These are phyloP conservation scores for Nemopilema nomurai DNA, from an alignment of 30 jellyfish, hydroid and myxozoan species.

Conservation along the genomic window DNA sequence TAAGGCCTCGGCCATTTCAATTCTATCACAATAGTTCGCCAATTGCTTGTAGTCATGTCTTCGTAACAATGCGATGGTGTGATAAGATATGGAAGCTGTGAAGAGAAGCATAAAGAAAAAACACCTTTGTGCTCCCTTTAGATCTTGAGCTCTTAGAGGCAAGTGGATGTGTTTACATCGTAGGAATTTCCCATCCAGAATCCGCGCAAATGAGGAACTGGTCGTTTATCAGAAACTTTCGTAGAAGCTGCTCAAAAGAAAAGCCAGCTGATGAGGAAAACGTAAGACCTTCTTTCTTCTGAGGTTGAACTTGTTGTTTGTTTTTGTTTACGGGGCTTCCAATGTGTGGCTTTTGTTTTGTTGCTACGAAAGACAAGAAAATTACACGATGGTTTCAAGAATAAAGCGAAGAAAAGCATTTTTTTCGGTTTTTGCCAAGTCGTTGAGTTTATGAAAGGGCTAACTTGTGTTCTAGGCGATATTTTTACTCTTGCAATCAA, in stretches of 20 bases:
- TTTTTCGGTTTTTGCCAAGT: too few species aligned
- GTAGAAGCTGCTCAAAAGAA: not conserved
- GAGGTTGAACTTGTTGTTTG: too few species aligned
- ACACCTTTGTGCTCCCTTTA: not conserved
- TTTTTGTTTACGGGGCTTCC: too few species aligned
- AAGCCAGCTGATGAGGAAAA: not conserved
- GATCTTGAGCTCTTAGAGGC: not conserved
- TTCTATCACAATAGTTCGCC: not conserved
- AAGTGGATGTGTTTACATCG: not conserved
- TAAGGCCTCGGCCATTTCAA: not conserved
- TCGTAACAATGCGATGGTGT: not conserved
- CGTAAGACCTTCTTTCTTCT: not conserved
- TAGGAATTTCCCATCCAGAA: not conserved
- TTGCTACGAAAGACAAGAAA: too few species aligned
- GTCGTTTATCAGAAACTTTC: not conserved
- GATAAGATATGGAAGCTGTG: not conserved
- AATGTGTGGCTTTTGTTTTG: too few species aligned
- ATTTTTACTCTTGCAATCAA: too few species aligned
- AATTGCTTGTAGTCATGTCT: not conserved
- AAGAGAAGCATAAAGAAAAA: not conserved
- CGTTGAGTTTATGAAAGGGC: too few species aligned
- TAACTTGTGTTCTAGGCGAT: too few species aligned
- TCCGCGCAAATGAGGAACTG: not conserved
- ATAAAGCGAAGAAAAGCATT: too few species aligned
- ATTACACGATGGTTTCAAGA: too few species aligned